Percentiles rank a stretch among this genome's conserved stretches.
Conservation (phyloP, 2,888 invertebrate genomes). For the Arge pagana region DNA sequence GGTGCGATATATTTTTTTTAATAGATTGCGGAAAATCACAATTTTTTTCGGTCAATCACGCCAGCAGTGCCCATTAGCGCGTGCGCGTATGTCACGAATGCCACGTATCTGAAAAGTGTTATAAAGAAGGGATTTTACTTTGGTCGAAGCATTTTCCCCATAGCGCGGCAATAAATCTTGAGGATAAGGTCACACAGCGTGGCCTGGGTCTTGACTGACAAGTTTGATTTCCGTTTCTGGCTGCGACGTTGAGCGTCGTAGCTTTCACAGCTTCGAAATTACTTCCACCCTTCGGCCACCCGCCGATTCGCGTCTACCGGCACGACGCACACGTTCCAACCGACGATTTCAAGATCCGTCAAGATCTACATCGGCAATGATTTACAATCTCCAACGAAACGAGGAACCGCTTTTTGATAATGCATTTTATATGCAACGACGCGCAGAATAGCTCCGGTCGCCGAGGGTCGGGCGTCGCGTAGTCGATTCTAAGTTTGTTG, state of each 20-base stretch:
- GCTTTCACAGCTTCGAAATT: not conserved
- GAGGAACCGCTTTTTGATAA: conserved; percentile 21
- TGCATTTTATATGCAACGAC: conserved; percentile 31
- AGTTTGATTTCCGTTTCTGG: conserved; percentile 37
- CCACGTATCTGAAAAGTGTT: too few relatives aligned
- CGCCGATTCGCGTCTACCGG: too few relatives aligned
- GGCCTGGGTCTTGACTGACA: conserved; percentile 31
- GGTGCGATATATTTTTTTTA: too few relatives aligned
- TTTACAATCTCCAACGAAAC: conserved; percentile 19
- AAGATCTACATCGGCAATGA: conserved; percentile 8
- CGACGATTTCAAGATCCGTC: conserved; percentile 12
- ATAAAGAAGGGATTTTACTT: too few relatives aligned
- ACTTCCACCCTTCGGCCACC: conserved; percentile 6
- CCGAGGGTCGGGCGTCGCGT: not conserved
- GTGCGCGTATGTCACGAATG: too few relatives aligned
- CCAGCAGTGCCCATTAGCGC: too few relatives aligned
- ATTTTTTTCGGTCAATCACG: too few relatives aligned
- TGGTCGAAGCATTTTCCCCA: too few relatives aligned
- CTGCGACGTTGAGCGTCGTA: conserved; percentile 26
- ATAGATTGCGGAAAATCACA: too few relatives aligned
- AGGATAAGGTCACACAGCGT: too few relatives aligned
- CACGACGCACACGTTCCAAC: not conserved
- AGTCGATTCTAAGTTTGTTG: conserved; percentile 32
- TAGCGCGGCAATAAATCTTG: too few relatives aligned
- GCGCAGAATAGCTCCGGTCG: conserved; percentile 11